Base-by-base conservation (phyloP, 2,797 vertebrate genomes). In the Glossophaga mutica region DNA sequence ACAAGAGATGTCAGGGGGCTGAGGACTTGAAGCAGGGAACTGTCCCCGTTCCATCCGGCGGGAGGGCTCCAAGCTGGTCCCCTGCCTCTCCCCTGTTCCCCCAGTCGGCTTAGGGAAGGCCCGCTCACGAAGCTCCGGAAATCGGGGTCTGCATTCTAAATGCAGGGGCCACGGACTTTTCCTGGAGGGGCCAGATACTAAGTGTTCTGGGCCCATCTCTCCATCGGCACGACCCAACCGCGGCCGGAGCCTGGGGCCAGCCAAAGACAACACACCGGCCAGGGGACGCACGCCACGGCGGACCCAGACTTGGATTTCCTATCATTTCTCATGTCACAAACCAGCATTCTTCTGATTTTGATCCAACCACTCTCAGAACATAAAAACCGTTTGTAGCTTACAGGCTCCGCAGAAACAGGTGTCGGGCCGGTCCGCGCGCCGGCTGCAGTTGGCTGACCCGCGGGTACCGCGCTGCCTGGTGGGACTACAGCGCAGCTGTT, bases 251-350 rank as follows among this genome's bases (percentile, higher is more conserved):
- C 0, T 18, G 21, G 2, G 26, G 73, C 32, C 34, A 4, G 26
- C 52, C 57, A 0, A 1, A 74, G 81, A 39, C 14, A 0, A 0
- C 48, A 2, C 1, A 0, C 15, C 12, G 48, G 48, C 32, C 6
- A 5, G 10, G 15, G 70, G n/a, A 68, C 19, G 29, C 22, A 42
- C 39, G 78, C 29, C 4, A 4, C 19, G 18, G 26, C 0, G 39
- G 77, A 34, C 44, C 5, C 57, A 12, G 37, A 81, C 76, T 70
- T 26, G 70, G 55, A 24, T 70, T 87, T 32, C 68, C 1, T 71
- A 4, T 59, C 10, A 46, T 48, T 73, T 44, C n/a, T 15, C 9
- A 16, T 48, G 50, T 91, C 57, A 37, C 37, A 29, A 50, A 85
- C 44, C 77, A 12, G 19, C 18, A 0, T 52, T 37, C 3, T 50